Conservation (phyloP, 2,888 invertebrate species). For the Epinotia nisella region DNA sequence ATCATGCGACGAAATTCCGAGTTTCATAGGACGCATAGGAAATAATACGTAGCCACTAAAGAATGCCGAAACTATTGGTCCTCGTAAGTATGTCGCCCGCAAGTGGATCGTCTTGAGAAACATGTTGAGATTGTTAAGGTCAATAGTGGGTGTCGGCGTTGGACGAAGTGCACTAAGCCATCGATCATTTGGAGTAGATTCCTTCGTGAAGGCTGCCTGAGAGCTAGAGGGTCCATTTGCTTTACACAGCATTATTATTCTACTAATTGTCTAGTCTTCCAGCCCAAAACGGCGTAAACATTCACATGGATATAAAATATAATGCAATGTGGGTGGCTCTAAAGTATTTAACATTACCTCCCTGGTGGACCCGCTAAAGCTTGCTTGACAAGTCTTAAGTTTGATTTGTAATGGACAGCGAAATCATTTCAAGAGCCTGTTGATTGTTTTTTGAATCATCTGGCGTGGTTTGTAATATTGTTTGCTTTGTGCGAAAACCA, state of each 20-base stretch:
- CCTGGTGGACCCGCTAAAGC: too few species aligned
- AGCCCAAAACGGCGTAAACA: neutral
- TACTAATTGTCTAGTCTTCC: too few species aligned
- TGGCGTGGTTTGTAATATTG: neutral
- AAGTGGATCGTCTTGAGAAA: constrained; percentile 24
- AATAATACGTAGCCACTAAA: neutral
- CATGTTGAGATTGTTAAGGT: constrained; percentile 39
- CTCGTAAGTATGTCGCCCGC: constrained; percentile 23
- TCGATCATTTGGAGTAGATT: constrained; percentile 8
- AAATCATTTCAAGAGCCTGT: neutral
- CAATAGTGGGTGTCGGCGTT: constrained; percentile 33
- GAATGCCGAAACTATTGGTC: neutral
- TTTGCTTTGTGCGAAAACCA: neutral
- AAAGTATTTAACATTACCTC: too few species aligned
- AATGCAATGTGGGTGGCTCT: neutral
- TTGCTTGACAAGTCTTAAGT: too few species aligned
- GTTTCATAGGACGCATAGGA: neutral
- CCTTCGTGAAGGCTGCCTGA: neutral
- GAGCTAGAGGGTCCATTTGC: neutral
- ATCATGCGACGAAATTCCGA: too few species aligned
- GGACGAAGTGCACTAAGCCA: constrained; percentile 25
- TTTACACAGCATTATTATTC: neutral
- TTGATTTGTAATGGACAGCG: neutral
- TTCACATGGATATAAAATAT: neutral
- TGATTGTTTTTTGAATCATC: neutral